Evolutionary conservation across 2,113 vertebrate genomes (phyloP), one percentile per base, ranked within the genome.

Genomic region (Lepisosteus oculatus): DNA sequence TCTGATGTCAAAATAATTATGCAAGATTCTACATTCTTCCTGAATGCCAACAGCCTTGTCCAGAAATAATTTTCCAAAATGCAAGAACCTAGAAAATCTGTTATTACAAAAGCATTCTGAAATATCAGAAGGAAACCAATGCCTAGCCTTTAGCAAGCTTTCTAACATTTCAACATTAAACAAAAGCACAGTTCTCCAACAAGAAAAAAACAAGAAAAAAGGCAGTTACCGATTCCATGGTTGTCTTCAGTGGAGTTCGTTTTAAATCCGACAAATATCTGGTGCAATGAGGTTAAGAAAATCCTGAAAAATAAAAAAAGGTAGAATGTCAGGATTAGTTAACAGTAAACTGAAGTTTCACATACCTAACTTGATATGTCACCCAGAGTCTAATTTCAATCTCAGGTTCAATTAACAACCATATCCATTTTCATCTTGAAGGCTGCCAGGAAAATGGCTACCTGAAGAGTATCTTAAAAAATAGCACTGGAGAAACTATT

Each of bases 171-270:
- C n/a, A 59, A 59, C 29, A 29, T 29, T 17, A 59, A 59, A 59
- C 57, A 59, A 6, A 29, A 51, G 47, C 47, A 51, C 47, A 51
- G 47, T 9, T 51, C 47, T 9, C 47, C 1, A n/a, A 13, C 5
- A 15, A 59, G 9, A 59, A 3, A 13, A n/a, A 56, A 66, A 65
- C 4, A 61, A 75, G 17, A 57, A 64, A 57, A 17, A n/a, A 62
- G 74, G 72, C 86, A 95, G 89, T 93, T 95, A 98, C 96, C 93
- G 96, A 97, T 94, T 97, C 96, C 96, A 98, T 98, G 89, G 92
- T 84, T 86, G 88, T 80, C 77, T 86, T 86, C 90, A 90, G 86
- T 87, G 86, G 84, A 85, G 87, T 86, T 84, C 85, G 78, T 77
- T 85, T 93, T 90, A 92, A 92, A 93, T 95, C 95, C 95, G 92